Evolutionary conservation across 2,888 invertebrate species (phyloP).

Genomic region (Hirudinaria manillensis): DNA sequence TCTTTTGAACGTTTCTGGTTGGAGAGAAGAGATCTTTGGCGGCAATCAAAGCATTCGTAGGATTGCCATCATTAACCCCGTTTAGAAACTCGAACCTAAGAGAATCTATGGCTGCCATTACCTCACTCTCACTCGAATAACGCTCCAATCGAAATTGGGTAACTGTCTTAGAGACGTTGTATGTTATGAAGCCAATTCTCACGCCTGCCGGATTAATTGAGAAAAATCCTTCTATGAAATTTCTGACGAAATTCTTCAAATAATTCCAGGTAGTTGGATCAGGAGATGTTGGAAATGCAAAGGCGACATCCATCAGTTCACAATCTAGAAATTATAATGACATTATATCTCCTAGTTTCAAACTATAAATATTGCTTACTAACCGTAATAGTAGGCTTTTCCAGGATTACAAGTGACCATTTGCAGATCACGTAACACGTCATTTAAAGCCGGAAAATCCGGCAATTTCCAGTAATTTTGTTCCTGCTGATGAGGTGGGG

Average conservation of each 20-base stretch:
- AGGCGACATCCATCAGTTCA: slow-evolving; percentile 28
- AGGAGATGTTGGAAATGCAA: slow-evolving; percentile 21
- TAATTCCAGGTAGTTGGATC: not conserved
- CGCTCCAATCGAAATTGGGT: slow-evolving; percentile 13
- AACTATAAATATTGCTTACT: slow-evolving; percentile 3
- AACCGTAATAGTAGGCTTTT: slow-evolving; percentile 20
- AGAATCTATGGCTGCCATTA: slow-evolving; percentile 26
- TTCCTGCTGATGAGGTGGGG: slow-evolving; percentile 27
- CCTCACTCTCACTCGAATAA: slow-evolving; percentile 21
- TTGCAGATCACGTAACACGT: slow-evolving; percentile 16
- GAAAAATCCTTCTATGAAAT: slow-evolving; percentile 27
- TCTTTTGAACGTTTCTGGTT: slow-evolving; percentile 23
- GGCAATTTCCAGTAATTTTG: slow-evolving; percentile 33
- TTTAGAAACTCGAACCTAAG: slow-evolving; percentile 23
- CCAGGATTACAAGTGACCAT: slow-evolving; percentile 25
- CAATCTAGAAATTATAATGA: slow-evolving; percentile 22
- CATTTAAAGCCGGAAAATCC: slow-evolving; percentile 20
- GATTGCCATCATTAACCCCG: slow-evolving; percentile 6
- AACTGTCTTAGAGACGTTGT: not conserved
- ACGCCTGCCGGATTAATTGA: slow-evolving; percentile 12
- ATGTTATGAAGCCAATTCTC: slow-evolving; percentile 29
- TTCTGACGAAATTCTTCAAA: slow-evolving; percentile 26
- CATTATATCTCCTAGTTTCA: not conserved
- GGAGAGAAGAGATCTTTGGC: not conserved
- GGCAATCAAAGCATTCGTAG: not conserved